phyloP scores from a whole-genome alignment of 2,113 vertebrate species.

The Rynchops niger region DNA sequence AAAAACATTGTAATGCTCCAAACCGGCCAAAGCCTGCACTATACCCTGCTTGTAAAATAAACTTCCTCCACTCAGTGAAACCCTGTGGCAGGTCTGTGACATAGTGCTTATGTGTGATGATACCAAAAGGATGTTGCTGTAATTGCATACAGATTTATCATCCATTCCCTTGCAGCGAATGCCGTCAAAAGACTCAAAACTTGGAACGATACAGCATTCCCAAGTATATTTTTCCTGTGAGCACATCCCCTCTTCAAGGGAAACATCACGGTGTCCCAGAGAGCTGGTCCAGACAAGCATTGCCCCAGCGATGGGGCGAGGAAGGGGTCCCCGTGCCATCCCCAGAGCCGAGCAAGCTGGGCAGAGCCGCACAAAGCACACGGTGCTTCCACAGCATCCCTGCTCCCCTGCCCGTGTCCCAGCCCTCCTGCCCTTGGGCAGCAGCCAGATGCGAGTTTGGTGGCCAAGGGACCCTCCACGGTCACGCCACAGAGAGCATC shows the following conservation, averaged over 20 bases:
- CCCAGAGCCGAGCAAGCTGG: accelerated
- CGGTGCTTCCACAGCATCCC: neutral
- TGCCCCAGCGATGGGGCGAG: neutral
- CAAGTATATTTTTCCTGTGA: neutral
- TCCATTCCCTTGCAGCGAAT: neutral
- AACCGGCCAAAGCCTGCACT: neutral
- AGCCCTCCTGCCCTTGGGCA: neutral
- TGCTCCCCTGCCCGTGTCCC: neutral
- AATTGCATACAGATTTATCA: conserved; percentile 16
- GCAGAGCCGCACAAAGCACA: neutral
- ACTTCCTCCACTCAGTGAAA: neutral
- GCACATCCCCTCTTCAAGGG: neutral
- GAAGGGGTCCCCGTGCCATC: neutral
- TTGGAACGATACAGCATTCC: neutral
- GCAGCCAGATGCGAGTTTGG: neutral
- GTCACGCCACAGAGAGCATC: neutral
- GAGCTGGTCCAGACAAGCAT: neutral
- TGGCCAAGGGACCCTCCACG: neutral
- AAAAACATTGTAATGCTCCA: neutral
- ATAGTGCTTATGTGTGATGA: neutral
- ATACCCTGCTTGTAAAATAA: neutral
- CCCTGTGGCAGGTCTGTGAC: neutral
- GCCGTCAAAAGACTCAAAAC: neutral
- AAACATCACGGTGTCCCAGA: neutral
- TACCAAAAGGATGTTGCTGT: neutral